phyloP scores from a whole-genome alignment of 2,888 invertebrate genomes.

The Thecocarcelia acutangulata region DNA sequence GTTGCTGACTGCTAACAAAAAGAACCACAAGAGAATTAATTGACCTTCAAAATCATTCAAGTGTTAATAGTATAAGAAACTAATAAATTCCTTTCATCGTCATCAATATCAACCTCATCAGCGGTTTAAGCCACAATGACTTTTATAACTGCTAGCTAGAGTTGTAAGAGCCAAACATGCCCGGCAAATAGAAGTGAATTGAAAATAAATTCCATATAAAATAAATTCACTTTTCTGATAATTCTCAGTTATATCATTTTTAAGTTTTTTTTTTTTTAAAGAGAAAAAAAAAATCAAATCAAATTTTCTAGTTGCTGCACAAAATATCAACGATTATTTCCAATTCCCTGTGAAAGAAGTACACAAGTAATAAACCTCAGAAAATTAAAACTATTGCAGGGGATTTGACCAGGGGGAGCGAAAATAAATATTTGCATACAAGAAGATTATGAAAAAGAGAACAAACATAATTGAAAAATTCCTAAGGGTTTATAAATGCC shows the following conservation, averaged over 20 bases:
- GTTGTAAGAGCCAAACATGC: slow-evolving; percentile 1
- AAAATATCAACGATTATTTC: slow-evolving; percentile 36
- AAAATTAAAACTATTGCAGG: slow-evolving; percentile 8
- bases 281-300: slow-evolving; percentile 6
- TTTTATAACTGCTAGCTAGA: neutral
- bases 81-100: slow-evolving; percentile 69
- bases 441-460: neutral
- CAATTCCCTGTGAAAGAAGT: slow-evolving; percentile 1
- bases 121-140: slow-evolving; percentile 1
- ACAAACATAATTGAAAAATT: neutral
- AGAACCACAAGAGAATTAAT: slow-evolving; percentile 69
- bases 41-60: slow-evolving; percentile 70
- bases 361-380: neutral
- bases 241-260: slow-evolving; percentile 14
- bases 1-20: slow-evolving; percentile 1
- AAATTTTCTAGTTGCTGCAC: slow-evolving; percentile 43
- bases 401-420: neutral
- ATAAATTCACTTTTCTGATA: slow-evolving; percentile 67
- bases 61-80: slow-evolving; percentile 70
- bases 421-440: neutral
- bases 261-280: neutral
- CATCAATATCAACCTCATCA: slow-evolving; percentile 52
- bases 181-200: slow-evolving; percentile 52
- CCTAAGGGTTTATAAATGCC: neutral
- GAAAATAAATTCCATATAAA: slow-evolving; percentile 65